A percentile compares a stretch with the other conserved stretches of the same genome.
Conservation (phyloP, 2,113 vertebrate species). For the Syngnathus scovelli region DNA sequence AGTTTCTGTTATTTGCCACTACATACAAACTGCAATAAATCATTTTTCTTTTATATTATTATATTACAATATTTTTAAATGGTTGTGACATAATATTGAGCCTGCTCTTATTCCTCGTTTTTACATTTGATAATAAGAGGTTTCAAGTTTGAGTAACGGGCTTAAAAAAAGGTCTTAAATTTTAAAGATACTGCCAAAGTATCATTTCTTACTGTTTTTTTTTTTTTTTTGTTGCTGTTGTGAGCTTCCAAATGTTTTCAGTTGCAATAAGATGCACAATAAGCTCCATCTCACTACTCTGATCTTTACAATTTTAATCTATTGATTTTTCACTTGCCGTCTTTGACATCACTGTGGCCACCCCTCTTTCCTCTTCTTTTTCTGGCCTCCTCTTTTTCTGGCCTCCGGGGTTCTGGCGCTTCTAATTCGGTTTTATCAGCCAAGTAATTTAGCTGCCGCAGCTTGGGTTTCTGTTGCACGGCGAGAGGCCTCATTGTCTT, state of each 20-base stretch:
- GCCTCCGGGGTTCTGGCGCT: slow-evolving; percentile 79
- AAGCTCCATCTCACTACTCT: slow-evolving; percentile 29
- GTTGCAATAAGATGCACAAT: slow-evolving; percentile 19
- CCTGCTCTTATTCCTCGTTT: background rate
- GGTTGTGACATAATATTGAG: background rate
- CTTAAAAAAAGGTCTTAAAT: background rate
- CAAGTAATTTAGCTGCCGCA: slow-evolving; percentile 84
- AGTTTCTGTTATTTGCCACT: background rate
- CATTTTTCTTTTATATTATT: no score
- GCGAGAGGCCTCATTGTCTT: slow-evolving; percentile 87
- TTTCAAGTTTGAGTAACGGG: background rate
- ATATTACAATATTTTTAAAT: no score
- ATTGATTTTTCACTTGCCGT: slow-evolving; percentile 46
- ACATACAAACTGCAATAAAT: background rate
- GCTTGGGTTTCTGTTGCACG: slow-evolving; percentile 91
- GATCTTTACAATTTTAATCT: slow-evolving; percentile 43
- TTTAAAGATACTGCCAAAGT: background rate
- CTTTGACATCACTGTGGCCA: slow-evolving; percentile 22
- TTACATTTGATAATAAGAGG: background rate
- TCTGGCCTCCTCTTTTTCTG: slow-evolving; percentile 45
- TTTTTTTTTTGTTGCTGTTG: background rate
- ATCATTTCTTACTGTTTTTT: background rate
- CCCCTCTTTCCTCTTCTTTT: slow-evolving; percentile 45
- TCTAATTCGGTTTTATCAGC: slow-evolving; percentile 89
- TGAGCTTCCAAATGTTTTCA: background rate